Evolutionary conservation across 2,888 invertebrate species (phyloP).

Genomic region (Unio delphinus): DNA sequence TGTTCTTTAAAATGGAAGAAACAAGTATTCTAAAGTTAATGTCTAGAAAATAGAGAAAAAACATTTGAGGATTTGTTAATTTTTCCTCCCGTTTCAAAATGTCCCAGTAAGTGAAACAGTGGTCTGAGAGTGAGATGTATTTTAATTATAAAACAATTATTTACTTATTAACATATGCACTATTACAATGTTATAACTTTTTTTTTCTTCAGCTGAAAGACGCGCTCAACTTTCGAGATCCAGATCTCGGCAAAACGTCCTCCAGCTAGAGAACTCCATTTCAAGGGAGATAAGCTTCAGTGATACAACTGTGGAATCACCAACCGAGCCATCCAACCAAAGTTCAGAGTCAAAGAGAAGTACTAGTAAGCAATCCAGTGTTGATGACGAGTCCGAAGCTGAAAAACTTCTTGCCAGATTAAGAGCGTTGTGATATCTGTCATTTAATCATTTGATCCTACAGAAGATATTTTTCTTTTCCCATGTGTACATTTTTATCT

Average conservation of each 20-base stretch:
- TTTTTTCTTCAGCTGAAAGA: slow-evolving; percentile 82
- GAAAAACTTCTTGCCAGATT: slow-evolving; percentile 62
- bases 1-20: no score
- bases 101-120: no score
- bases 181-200: slow-evolving; percentile 17
- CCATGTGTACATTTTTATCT: no score
- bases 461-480: no score
- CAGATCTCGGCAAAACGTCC: slow-evolving; percentile 78
- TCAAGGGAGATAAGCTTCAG: slow-evolving; percentile 66
- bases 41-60: no score
- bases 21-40: no score
- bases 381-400: slow-evolving; percentile 52
- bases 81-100: no score
- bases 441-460: no score
- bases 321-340: slow-evolving; percentile 7
- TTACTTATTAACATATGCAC: no score
- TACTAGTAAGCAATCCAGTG: slow-evolving; percentile 11
- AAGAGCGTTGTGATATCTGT: slow-evolving; percentile 53
- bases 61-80: no score
- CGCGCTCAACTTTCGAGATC: slow-evolving; percentile 91
- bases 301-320: slow-evolving; percentile 37
- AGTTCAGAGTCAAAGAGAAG: slow-evolving; percentile 3
- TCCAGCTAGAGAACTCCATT: slow-evolving; percentile 49
- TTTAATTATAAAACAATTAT: no score
- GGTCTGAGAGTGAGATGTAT: no score